Base-by-base conservation (phyloP, 2,797 vertebrate species). In the Sebastes umbrosus region DNA sequence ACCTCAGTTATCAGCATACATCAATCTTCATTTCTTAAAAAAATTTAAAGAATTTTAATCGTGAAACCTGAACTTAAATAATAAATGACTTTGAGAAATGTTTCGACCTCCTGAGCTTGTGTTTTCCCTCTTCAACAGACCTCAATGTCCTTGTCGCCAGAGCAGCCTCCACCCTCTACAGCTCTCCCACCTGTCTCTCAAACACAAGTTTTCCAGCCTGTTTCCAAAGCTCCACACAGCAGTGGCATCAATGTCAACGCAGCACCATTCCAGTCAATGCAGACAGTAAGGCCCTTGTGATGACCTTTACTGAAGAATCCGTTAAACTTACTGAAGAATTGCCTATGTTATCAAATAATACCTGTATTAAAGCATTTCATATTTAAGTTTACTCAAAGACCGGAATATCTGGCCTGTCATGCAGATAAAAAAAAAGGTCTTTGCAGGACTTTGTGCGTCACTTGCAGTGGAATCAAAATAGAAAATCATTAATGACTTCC, bases 221-320 rank as follows among this genome's bases (percentile, higher is more conserved):
- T 96, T 84, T 97, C 97, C 95, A 99, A 99, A 95, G 95, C 97
- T 86, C 96, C 98, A 89, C 97, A 98, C 91, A 99, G 97, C 95
- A 96, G 97, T 12, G 98, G 98, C 87, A 99, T 99, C 95, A 99
- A 99, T 75, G 98, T 99, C 90, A 99, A 99, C 50, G 98, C 98
- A 80, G 98, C 98, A 94, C 98, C 98, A 96, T 99, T 99, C 98
- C 98, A 99, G 22, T 99, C 98, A 92, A 99, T 99, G 98, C 98
- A 99, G 83, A 98, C 98, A 90, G 98, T 99, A 95, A 94, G 91
- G 22, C 67, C 18, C 9, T 31, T 68, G 27, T 57, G 6, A 73
- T 50, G 29, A 64, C 66, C 50, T 24, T 25, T 3, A 1, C 24
- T 59, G n/a, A 64, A 64, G 12, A 39, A 36, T 87, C 29, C 22